phyloP scores from a whole-genome alignment of 2,888 invertebrate species.

The Phrixothrix hirtus region DNA sequence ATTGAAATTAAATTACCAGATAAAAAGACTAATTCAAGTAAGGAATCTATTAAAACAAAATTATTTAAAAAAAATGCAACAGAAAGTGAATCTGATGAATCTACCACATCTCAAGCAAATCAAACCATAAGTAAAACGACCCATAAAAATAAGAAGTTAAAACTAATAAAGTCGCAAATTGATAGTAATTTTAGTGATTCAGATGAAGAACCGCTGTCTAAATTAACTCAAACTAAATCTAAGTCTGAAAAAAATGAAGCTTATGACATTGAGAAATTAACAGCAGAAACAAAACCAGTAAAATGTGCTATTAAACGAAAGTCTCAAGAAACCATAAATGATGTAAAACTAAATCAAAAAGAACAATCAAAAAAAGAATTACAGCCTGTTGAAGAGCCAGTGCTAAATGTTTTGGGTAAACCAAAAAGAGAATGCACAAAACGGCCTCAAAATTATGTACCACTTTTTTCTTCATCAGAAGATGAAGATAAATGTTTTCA shows the following conservation, averaged over 20 bases:
- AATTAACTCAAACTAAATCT: constrained; percentile 53
- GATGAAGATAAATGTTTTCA: constrained; percentile 57
- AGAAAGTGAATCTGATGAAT: constrained; percentile 20
- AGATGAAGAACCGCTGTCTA: constrained; percentile 68
- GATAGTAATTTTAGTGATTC: constrained; percentile 64
- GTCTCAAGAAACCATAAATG: neutral
- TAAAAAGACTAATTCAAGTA: neutral
- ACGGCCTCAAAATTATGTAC: constrained; percentile 51
- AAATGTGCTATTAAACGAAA: constrained; percentile 12
- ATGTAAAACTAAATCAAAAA: neutral
- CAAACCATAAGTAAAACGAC: constrained; percentile 36
- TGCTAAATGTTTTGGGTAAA: constrained; percentile 36
- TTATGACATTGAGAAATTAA: too few relatives aligned
- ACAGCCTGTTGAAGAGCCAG: neutral
- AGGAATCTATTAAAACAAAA: constrained; percentile 1
- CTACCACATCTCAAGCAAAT: constrained; percentile 35
- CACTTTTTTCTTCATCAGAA: constrained; percentile 56
- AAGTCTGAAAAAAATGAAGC: constrained; percentile 1
- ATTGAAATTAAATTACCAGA: neutral
- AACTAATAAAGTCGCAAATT: constrained; percentile 31
- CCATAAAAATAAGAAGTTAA: constrained; percentile 32
- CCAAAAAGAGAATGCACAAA: constrained; percentile 53
- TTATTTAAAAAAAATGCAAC: constrained; percentile 3
- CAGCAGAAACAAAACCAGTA: neutral
- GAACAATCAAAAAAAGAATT: neutral